Base-by-base conservation (phyloP, 2,113 vertebrate species). In the Boulengeromyrus knoepffleri region DNA sequence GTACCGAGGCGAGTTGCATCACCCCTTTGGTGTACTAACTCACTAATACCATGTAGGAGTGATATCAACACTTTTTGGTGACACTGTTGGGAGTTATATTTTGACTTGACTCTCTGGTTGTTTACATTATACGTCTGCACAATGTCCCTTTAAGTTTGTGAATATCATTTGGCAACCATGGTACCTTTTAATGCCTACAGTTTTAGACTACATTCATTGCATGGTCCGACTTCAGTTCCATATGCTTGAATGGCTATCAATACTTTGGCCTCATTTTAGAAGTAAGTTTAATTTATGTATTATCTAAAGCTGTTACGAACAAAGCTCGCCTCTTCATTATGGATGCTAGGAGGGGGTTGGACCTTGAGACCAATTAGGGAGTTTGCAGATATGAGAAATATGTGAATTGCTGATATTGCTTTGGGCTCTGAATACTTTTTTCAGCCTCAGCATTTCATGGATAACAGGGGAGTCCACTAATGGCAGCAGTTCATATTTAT, bases 331-430 rank as follows among this genome's bases (percentile, higher is more conserved):
- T 24, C 24, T 47, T 31, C 17, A 31, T 53, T 87, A 15, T 87
- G 49, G 24, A 53, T 31, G 17, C 85, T 47, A 39, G 31, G 49
- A 87, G 50, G 27, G 31, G 42, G 47, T 9, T 53, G 27, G 31
- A 53, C 85, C 85, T 53, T 87, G 27, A 53, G 50, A 36, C 85
- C 27, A 87, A 19, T 87, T 87, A 21, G 10, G 9, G 85, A 53
- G 31, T 52, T 87, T 5, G 3, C 47, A 53, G 49, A 87, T 53
- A 47, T 27, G 62, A 85, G 24, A 87, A 27, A 87, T 50, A 62
- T 56, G 46, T 39, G 24, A 47, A 21, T 53, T 50, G 91, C 91
- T 89, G 89, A 91, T 47, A 56, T 31, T 52, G 13, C 49, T 87
- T 21, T 87, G 27, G 9, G 49, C 27, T 19, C 15, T 21, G 46